Base-by-base conservation (phyloP, 1,140 invertebrate species). In the Druon quercuslanigerum region DNA sequence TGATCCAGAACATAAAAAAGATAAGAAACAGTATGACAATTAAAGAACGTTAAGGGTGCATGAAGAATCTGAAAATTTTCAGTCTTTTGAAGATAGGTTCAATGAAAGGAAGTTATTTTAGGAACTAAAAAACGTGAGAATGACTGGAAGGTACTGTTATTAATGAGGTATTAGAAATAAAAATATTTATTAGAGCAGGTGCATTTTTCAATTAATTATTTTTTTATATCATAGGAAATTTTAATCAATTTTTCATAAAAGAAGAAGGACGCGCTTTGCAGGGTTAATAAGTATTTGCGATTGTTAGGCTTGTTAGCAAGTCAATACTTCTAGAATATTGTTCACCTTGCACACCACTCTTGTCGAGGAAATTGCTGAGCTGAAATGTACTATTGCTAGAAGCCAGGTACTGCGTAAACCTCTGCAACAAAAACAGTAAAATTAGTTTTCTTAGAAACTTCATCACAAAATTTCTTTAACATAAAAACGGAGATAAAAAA, bases 361-460 rank as follows among this genome's bases (percentile, higher is more conserved):
- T 99, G 92, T 99, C 99, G 88, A 99, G 93, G 92, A 99, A 99
- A 94, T 96, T 97, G 91, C 96, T 96, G 87, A 99, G 94, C 93
- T 99, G 98, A 94, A 99, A 99, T 85, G 97, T 98, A 91, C 98
- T 99, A 93, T 99, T 99, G 93, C 97, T 99, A 79, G 98, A 99
- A 73, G 99, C 99, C 90, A 99, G 93, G 92, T 99, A 99, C 93
- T 99, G 99, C 89, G 98, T 99, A 92, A 99, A 99, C 90, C 99
- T 95, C 98, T 99, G 95, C 82, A 96, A 96, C 88, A 85, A 91
- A 90, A 83, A 90, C 89, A 87, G 20, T 66, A 2, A 14, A 40
- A 66, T 16, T 46, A 66, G 33, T 66, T 14, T 66, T 66, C 20
- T 3, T 56, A 17, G 20, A 40, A 66, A n/a, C n/a, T 25, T 25